These are phyloP conservation scores for Dendrolimus punctatus DNA, from an alignment of 1,140 invertebrate genomes.

Conservation along the genomic window DNA sequence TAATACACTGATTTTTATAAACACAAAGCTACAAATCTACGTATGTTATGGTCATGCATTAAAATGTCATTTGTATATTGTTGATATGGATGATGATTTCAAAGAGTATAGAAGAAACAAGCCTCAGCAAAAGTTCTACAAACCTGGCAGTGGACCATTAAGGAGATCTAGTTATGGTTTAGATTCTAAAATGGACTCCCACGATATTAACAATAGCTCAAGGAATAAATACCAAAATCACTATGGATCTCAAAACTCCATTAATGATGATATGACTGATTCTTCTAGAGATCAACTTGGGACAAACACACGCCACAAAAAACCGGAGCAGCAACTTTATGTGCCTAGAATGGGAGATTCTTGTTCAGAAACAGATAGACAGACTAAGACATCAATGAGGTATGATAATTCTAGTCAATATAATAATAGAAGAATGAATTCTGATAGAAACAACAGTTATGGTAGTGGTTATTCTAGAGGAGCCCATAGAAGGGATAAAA, in stretches of 20 bases:
- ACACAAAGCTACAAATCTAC: too few relatives aligned
- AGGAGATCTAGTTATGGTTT: conserved; percentile 63
- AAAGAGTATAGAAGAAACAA: conserved; percentile 67
- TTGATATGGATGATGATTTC: conserved; percentile 70
- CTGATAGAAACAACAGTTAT: conserved; percentile 40
- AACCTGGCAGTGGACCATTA: conserved; percentile 66
- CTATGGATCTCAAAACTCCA: conserved; percentile 56
- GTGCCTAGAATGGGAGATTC: conserved; percentile 45
- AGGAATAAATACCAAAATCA: conserved; percentile 38
- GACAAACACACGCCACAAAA: conserved; percentile 40
- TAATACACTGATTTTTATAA: too few relatives aligned
- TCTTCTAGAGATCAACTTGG: conserved; percentile 28
- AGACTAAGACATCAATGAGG: conserved; percentile 32
- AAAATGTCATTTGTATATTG: conserved; percentile 7
- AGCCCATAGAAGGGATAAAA: conserved; percentile 33
- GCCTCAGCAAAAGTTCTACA: conserved; percentile 69
- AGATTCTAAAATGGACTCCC: conserved; percentile 56
- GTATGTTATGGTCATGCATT: not conserved
- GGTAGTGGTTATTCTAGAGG: conserved; percentile 40
- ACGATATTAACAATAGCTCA: conserved; percentile 40
- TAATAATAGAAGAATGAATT: conserved; percentile 45
- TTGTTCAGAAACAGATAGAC: conserved; percentile 40
- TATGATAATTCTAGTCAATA: conserved; percentile 62
- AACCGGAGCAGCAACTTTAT: conserved; percentile 64
- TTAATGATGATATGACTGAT: conserved; percentile 42